A percentile compares a stretch with the other conserved stretches of the same genome.
phyloP scores from a whole-genome alignment of 2,797 vertebrate genomes.

The Austrolebias charrua region DNA sequence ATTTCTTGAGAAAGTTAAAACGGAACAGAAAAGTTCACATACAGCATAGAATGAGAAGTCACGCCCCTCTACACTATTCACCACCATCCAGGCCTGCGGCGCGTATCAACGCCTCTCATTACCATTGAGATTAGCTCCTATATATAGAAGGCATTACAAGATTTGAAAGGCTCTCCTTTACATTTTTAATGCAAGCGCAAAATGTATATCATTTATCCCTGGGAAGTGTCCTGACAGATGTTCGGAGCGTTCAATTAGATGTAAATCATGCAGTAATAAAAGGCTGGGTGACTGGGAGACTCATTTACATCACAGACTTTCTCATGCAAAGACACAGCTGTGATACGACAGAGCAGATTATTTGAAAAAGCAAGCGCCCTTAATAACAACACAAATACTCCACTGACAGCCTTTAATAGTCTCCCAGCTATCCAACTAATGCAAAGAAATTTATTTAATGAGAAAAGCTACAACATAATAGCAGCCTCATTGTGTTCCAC shows the following conservation, averaged over 20 bases:
- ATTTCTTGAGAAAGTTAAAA: slow-evolving; percentile 42
- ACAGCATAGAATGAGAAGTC: slow-evolving; percentile 67
- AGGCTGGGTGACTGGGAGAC: slow-evolving; percentile 26
- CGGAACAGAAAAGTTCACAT: slow-evolving; percentile 67
- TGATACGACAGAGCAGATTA: slow-evolving; percentile 18
- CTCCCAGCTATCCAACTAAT: slow-evolving; percentile 3
- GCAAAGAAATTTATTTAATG: slow-evolving; percentile 3
- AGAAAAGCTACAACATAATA: slow-evolving; percentile 2
- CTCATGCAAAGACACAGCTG: slow-evolving; percentile 21
- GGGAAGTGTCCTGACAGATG: slow-evolving; percentile 60
- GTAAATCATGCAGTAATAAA: slow-evolving; percentile 57
- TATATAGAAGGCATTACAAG: slow-evolving; percentile 70
- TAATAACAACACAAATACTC: slow-evolving; percentile 15
- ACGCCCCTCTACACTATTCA: slow-evolving; percentile 41
- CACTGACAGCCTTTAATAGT: slow-evolving; percentile 14
- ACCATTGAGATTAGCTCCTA: slow-evolving; percentile 71
- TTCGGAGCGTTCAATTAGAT: slow-evolving; percentile 49
- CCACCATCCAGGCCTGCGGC: slow-evolving; percentile 58
- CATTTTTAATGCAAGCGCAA: slow-evolving; percentile 52
- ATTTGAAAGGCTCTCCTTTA: slow-evolving; percentile 57
- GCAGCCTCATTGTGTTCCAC: not conserved
- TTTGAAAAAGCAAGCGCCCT: not conserved
- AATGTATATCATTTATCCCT: slow-evolving; percentile 61
- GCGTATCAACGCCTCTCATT: slow-evolving; percentile 75
- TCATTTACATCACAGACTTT: slow-evolving; percentile 35